Base-by-base conservation (phyloP, 1,140 invertebrate genomes). In the Zeugodacus cucurbitae region DNA sequence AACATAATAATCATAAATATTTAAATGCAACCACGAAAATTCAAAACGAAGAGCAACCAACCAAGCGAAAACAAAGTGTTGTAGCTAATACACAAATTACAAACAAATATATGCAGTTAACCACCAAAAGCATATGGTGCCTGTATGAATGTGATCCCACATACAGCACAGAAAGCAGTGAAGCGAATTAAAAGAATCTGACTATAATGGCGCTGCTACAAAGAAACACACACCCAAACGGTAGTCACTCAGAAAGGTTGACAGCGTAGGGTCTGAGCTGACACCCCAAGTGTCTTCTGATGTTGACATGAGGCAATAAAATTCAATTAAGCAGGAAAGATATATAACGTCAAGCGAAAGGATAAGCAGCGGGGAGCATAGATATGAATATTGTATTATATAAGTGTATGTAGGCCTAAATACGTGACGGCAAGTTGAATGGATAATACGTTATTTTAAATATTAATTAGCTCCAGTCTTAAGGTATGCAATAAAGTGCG, bases 1-100 rank as follows among this genome's bases (percentile, higher is more conserved):
- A 89, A 89, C 87, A 88, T 89, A 86, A 88, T 88, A 89, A 88
- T 86, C 88, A 89, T 89, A 89, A 89, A 89, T 89, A 88, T 87
- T 87, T 74, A 64, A 89, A 89, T 62, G 44, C 54, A 86, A 86
- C 85, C 85, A 86, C 85, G 57, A 86, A 86, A 59, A 82, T n/a
- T 82, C 74, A 70, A 70, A 70, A 70, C 10, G 64, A 70, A 34
- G 26, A 70, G 32, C 26, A 67, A 34, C 8, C 64, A 82, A 48
- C 41, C 14, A 48, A 82, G 74, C 41, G 20, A 10, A 82, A 1
- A n/a, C 64, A 48, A 82, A 82, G 41, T 41, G n/a, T 41, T 26
- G 41, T 26, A 82, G 74, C 41, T 48, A 48, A 48, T 22, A 41
- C 22, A 82, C 34, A 8, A 10, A 44, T 14, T n/a, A 17, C 14